phyloP scores from a whole-genome alignment of 2,113 vertebrate species.

The Urocolius indicus region DNA sequence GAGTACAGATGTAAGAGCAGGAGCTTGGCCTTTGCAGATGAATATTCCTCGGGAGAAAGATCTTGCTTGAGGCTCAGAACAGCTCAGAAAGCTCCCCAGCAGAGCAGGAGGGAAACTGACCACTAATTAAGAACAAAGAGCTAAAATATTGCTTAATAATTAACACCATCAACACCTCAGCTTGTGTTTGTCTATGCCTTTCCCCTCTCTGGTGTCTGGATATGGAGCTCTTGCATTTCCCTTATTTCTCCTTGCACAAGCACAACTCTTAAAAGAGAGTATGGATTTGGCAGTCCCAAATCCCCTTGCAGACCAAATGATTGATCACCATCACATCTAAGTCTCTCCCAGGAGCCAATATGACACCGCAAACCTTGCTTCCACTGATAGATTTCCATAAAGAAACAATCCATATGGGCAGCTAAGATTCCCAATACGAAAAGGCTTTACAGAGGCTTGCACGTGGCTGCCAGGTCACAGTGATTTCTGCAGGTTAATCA shows the following conservation, averaged over 20 bases:
- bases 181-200: not conserved
- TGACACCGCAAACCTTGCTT: not conserved
- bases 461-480: not conserved
- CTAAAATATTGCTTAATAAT: not conserved
- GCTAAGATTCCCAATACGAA: not conserved
- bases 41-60: not conserved
- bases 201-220: not conserved
- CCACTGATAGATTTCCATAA: not conserved
- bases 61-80: not conserved
- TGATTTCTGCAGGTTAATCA: not conserved
- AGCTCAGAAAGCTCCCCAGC: not conserved
- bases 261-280: not conserved
- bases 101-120: not conserved
- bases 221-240: not conserved
- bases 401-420: not conserved
- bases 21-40: not conserved
- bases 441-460: not conserved
- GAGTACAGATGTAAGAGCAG: not conserved
- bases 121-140: not conserved
- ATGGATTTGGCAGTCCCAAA: not conserved
- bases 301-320: not conserved
- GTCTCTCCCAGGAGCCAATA: not conserved
- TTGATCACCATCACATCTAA: not conserved
- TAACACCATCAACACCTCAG: not conserved
- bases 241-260: not conserved